Base-by-base conservation (phyloP, 2,113 vertebrate species). In the Thamnaconus septentrionalis region DNA sequence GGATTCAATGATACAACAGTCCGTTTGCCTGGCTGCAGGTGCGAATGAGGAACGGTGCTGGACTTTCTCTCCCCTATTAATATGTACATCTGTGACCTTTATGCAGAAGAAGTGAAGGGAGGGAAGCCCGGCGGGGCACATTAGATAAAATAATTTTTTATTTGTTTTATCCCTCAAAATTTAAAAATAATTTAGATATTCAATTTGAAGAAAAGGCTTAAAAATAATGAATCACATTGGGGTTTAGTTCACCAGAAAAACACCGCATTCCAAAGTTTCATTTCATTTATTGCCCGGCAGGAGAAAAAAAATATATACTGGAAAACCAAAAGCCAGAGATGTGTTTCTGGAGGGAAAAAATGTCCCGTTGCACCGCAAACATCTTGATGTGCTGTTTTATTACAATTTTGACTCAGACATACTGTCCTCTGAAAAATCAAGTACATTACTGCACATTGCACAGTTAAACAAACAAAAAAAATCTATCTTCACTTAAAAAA, bases 381-480 rank as follows among this genome's bases (percentile, higher is more conserved):
- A 67, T 59, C 40, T 69, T 70, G 7, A 59, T 78, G 67, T 64
- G 56, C 69, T 59, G 48, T 59, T 69, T 68, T 56, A 71, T 78
- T 69, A 76, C 73, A 73, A 56, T 64, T 69, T 40, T 62, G 12
- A 40, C 62, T 71, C 3, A 3, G 68, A 71, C 66, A 70, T 64
- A 66, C 62, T 56, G 59, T 63, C 49, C 69, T 69, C 64, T 74
- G 63, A 73, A 69, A 55, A 74, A 66, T 71, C 64, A 42, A 39
- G 61, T 59, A 84, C 69, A 87, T 87, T 85, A 87, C 84, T 83
- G 81, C 79, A 82, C 75, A 75, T 76, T 76, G 74, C 69, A 77
- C 80, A 77, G 63, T 59, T 74, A 82, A 80, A 66, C 45, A 71
- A 58, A 51, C 57, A 72, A 61, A 56, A 55, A 56, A 74, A 67